phyloP scores from a whole-genome alignment of 2,113 vertebrate genomes.

The Cyanoliseus patagonus region DNA sequence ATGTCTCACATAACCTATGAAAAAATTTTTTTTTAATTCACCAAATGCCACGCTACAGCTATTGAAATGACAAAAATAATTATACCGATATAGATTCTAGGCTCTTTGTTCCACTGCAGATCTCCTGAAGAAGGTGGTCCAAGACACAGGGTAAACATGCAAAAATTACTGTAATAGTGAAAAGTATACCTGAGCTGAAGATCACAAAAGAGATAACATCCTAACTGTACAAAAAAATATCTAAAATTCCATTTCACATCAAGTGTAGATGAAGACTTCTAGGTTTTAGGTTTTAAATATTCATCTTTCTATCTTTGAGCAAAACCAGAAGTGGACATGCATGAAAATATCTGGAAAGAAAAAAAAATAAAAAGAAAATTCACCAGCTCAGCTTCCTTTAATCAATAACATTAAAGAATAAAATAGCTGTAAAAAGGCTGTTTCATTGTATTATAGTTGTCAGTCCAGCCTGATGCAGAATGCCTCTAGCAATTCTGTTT shows the following conservation, averaged over 20 bases:
- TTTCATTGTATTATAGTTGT: background rate
- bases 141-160: background rate
- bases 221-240: background rate
- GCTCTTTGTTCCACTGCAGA: background rate
- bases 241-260: background rate
- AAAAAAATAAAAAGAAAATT: background rate
- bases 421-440: background rate
- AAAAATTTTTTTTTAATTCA: background rate
- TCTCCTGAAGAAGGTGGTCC: background rate
- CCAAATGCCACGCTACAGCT: background rate
- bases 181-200: background rate
- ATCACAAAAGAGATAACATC: background rate
- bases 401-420: background rate
- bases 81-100: background rate
- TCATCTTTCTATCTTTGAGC: background rate
- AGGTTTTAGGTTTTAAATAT: background rate
- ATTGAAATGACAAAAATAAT: background rate
- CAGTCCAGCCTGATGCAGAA: conserved; percentile 3
- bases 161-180: background rate
- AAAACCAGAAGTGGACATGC: background rate
- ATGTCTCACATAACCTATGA: background rate
- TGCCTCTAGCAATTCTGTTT: conserved; percentile 26
- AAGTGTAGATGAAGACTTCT: background rate
- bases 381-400: background rate
- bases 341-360: background rate